A percentile compares a stretch with the other conserved stretches of the same genome.
Conservation (phyloP, 1,140 invertebrate species). For the Gryon sp. region DNA sequence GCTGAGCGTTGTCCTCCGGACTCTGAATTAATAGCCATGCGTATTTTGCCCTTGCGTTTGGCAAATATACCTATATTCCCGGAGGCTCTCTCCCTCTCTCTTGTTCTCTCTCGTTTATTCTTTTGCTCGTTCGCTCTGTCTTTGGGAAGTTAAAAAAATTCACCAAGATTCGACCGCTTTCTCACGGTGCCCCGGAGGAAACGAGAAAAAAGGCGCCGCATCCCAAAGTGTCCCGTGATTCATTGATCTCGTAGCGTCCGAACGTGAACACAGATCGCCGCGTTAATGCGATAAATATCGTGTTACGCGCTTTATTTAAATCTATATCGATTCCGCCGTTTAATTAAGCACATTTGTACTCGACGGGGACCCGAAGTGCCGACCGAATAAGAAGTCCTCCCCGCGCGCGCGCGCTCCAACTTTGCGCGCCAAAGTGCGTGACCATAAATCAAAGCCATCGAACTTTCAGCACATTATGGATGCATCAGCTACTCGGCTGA, state of each 20-base stretch:
- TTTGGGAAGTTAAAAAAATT: constrained; percentile 68
- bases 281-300: constrained; percentile 66
- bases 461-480: constrained; percentile 49
- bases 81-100: no score
- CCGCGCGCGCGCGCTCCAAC: constrained; percentile 8
- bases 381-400: background rate
- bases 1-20: constrained; percentile 73
- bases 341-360: constrained; percentile 63
- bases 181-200: constrained; percentile 65
- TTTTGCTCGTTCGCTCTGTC: no score
- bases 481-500: constrained; percentile 17
- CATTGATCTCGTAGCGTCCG: constrained; percentile 65
- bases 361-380: background rate
- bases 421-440: no score
- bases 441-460: constrained; percentile 55
- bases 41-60: constrained; percentile 71
- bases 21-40: constrained; percentile 76
- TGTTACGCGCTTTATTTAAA: constrained; percentile 64
- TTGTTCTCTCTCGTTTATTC: no score
- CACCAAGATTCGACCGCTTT: constrained; percentile 69
- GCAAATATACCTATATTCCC: constrained; percentile 69
- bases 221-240: constrained; percentile 65
- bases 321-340: constrained; percentile 60
- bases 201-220: constrained; percentile 60
- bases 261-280: constrained; percentile 64